Evolutionary conservation across 2,797 vertebrate genomes (phyloP).

Genomic region (Peromyscus melanophrys): DNA sequence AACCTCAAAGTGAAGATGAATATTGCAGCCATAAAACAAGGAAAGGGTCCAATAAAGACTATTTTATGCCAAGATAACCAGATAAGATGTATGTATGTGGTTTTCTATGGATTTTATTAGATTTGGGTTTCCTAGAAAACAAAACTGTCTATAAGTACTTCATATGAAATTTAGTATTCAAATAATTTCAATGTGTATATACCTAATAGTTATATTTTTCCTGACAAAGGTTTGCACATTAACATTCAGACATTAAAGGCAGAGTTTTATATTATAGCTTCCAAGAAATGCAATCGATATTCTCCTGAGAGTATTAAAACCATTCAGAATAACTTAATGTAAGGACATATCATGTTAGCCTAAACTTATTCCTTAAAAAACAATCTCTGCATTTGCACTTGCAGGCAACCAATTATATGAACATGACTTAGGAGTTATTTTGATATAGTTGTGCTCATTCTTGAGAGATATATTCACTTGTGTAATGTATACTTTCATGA

Average conservation of each 20-base stretch:
- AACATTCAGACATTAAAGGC: neutral
- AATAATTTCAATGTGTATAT: neutral
- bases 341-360: neutral
- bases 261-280: neutral
- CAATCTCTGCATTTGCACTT: neutral
- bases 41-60: neutral
- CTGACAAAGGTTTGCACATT: neutral
- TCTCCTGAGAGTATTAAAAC: neutral
- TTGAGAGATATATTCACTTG: neutral
- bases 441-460: neutral
- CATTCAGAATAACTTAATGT: neutral
- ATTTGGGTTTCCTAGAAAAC: neutral
- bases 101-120: slow-evolving; percentile 16
- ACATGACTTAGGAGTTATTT: neutral
- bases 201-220: slow-evolving; percentile 35
- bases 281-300: neutral
- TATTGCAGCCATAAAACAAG: neutral
- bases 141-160: neutral
- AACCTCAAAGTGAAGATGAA: slow-evolving; percentile 42
- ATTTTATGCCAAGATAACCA: slow-evolving; percentile 10
- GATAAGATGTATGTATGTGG: neutral
- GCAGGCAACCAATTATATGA: neutral
- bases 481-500: neutral
- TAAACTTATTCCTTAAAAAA: slow-evolving; percentile 17
- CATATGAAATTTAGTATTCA: neutral